Evolutionary conservation across 2,888 invertebrate species (phyloP).

Genomic region (Noctua janthina): DNA sequence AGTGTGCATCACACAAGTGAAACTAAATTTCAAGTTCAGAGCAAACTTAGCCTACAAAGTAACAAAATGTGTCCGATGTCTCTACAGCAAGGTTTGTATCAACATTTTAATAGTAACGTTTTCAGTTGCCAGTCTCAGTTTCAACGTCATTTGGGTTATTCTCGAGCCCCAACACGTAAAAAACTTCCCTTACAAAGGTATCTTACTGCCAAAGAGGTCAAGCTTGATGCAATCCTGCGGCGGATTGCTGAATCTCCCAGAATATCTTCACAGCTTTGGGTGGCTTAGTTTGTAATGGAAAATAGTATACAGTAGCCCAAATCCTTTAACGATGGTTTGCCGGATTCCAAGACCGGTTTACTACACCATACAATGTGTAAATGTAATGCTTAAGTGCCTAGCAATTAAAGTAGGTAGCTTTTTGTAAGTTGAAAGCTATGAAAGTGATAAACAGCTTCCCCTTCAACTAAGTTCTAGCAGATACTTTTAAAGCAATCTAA

Average conservation of each 20-base stretch:
- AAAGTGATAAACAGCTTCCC: background rate
- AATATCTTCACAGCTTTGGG: conserved; percentile 33
- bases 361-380: background rate
- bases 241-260: conserved; percentile 12
- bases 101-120: conserved; percentile 24
- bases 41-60: conserved; percentile 3
- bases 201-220: conserved; percentile 50
- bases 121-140: conserved; percentile 15
- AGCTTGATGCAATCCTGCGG: conserved; percentile 41
- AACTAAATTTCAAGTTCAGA: conserved; percentile 12
- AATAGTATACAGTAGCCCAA: background rate
- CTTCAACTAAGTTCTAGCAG: background rate
- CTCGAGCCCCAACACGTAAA: conserved; percentile 35
- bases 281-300: background rate
- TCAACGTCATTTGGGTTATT: conserved; percentile 40
- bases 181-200: conserved; percentile 49
- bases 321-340: background rate
- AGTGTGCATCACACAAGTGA: conserved; percentile 1
- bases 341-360: background rate
- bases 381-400: background rate
- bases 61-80: conserved; percentile 1
- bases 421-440: background rate
- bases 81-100: background rate
- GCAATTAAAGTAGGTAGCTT: background rate
- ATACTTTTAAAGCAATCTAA: conserved; percentile 21